These are phyloP conservation scores for Ciconia boyciana DNA, from an alignment of 2,113 vertebrate genomes.

Conservation along the genomic window DNA sequence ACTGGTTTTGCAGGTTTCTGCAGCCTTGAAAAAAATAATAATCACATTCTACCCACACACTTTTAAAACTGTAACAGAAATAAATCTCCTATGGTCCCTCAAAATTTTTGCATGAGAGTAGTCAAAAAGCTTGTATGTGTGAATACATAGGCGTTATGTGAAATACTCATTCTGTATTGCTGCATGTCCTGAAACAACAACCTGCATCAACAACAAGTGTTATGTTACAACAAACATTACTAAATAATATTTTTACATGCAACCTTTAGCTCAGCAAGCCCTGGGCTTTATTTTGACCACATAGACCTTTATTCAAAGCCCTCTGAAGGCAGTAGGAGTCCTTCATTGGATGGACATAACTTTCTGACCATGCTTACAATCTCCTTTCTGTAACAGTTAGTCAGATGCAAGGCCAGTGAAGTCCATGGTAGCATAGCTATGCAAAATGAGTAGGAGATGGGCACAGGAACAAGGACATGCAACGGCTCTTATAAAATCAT, in stretches of 20 bases:
- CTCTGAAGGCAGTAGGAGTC: neutral
- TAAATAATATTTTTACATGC: neutral
- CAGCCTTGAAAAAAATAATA: neutral
- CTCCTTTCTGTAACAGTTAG: neutral
- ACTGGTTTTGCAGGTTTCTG: neutral
- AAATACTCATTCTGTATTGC: neutral
- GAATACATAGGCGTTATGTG: fast-evolving
- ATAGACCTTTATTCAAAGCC: neutral
- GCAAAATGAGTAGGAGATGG: neutral
- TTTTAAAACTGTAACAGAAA: neutral
- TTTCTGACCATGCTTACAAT: neutral
- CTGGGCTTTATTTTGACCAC: neutral
- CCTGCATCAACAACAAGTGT: neutral
- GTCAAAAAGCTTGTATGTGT: fast-evolving
- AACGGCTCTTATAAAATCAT: neutral
- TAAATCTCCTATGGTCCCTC: neutral
- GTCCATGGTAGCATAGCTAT: neutral
- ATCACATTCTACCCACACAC: neutral
- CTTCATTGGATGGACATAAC: neutral
- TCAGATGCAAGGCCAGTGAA: neutral
- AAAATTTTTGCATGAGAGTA: neutral
- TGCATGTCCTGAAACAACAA: neutral
- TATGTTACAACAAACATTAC: neutral
- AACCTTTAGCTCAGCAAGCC: neutral
- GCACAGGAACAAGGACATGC: neutral